Percentiles rank a stretch among this genome's conserved stretches.
Conservation (phyloP, 2,797 vertebrate genomes). For the Phrynocephalus forsythii region DNA sequence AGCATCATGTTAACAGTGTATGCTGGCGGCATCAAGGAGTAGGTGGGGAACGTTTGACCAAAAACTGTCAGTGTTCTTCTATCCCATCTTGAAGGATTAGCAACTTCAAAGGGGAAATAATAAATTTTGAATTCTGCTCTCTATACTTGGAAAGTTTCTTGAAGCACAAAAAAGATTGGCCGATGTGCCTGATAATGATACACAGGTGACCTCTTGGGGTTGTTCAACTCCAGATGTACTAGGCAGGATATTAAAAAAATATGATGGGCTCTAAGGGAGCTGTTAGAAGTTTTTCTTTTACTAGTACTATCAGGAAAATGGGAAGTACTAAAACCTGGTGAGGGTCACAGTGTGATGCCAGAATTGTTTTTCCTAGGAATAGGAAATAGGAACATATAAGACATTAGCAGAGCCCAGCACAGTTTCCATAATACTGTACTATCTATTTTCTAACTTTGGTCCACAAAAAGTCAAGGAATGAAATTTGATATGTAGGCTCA, state of each 20-base stretch:
- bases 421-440: background rate
- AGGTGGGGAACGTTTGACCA: background rate
- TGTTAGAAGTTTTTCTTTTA: background rate
- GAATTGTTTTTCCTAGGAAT: conserved; percentile 8
- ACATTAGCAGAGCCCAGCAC: background rate
- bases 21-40: conserved; percentile 4
- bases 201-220: background rate
- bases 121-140: conserved; percentile 10
- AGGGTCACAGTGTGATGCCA: conserved; percentile 6
- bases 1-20: conserved; percentile 21
- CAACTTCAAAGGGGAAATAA: background rate
- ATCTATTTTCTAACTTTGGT: background rate
- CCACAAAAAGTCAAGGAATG: background rate
- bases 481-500: background rate
- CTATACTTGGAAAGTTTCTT: conserved; percentile 15
- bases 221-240: conserved; percentile 1
- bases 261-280: conserved; percentile 20
- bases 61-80: background rate
- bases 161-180: conserved; percentile 5
- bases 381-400: background rate
- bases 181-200: conserved; percentile 7
- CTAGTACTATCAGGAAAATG: background rate
- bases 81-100: background rate
- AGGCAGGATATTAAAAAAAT: conserved; percentile 12
- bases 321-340: conserved; percentile 11